Base-by-base conservation (phyloP, 2,113 vertebrate genomes). In the Mormyrus iriodes region DNA sequence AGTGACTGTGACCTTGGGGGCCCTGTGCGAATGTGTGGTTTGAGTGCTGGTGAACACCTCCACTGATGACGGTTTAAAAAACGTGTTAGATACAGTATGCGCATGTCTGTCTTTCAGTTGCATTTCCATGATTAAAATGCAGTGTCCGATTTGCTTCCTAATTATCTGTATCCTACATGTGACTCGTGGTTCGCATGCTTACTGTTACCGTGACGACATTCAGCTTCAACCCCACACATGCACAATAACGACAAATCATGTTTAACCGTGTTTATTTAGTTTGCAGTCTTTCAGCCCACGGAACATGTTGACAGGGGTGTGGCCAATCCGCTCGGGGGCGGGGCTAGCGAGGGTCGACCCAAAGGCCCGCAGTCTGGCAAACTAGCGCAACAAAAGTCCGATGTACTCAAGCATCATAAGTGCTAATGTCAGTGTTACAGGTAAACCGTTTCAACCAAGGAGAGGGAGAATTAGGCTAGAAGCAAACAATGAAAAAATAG, bases 401-500 rank as follows among this genome's bases (percentile, higher is more conserved):
- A 79, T 17, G 58, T 27, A 21, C 79, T 51, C 39, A 42, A 35
- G 58, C 7, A 46, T 4, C 3, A 39, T 21, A 48, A 85, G 55
- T 73, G 31, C 86, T 79, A 79, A 69, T 69, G 89, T 85, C 85
- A 90, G 27, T 86, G 61, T 21, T 90, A 86, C 46, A 51, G 61
- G 42, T 27, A 52, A 76, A 46, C 58, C 65, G 42, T n/a, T 86
- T 24, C 19, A 17, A 89, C n/a, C 65, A 86, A 76, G 17, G 51
- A 52, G n/a, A 73, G 39, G 49, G 53, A 79, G 48, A 87, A 42
- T 51, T 35, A 87, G 76, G 49, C 73, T 65, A 90, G 39, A 79
- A 39, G 73, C 35, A 19, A 79, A 69, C 61, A 21, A 52, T 24
- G 55, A 89, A 46, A 17, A 55, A 89, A 87, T 31, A 76, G 10